phyloP scores from a whole-genome alignment of 2,113 vertebrate genomes.

The Mus pahari region DNA sequence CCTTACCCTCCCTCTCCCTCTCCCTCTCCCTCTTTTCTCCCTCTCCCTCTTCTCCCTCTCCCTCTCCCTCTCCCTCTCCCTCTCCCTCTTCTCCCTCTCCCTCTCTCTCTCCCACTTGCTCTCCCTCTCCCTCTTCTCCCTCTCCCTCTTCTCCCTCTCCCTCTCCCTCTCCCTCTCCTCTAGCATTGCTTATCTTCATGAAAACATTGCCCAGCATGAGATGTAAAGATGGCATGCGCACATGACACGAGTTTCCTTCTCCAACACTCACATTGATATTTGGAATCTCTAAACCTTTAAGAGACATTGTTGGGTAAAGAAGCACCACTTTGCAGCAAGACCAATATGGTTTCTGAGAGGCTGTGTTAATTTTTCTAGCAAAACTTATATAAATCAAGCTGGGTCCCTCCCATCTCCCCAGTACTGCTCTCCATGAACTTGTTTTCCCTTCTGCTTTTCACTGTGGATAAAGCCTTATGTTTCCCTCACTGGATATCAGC shows the following conservation, averaged over 20 bases:
- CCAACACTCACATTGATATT: background rate
- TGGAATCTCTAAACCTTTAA: background rate
- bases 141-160: too few relatives aligned
- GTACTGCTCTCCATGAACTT: background rate
- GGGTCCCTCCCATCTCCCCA: background rate
- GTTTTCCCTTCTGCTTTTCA: background rate
- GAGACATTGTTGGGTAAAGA: background rate
- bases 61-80: too few relatives aligned
- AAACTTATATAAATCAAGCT: background rate
- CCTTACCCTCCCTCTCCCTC: too few relatives aligned
- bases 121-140: too few relatives aligned
- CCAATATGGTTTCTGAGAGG: too few relatives aligned
- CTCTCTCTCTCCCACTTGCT: too few relatives aligned
- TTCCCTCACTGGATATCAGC: background rate
- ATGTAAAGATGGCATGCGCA: background rate
- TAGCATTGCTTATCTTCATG: background rate
- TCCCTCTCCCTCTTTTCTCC: too few relatives aligned
- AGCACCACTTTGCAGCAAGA: background rate
- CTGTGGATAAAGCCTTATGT: background rate
- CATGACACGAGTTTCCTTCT: too few relatives aligned
- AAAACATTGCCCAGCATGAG: background rate
- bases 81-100: too few relatives aligned
- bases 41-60: too few relatives aligned
- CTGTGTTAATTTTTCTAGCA: background rate
- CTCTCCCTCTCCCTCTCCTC: too few relatives aligned